Evolutionary conservation across 2,113 vertebrate genomes (phyloP).

Genomic region (Chelonoidis abingdonii): DNA sequence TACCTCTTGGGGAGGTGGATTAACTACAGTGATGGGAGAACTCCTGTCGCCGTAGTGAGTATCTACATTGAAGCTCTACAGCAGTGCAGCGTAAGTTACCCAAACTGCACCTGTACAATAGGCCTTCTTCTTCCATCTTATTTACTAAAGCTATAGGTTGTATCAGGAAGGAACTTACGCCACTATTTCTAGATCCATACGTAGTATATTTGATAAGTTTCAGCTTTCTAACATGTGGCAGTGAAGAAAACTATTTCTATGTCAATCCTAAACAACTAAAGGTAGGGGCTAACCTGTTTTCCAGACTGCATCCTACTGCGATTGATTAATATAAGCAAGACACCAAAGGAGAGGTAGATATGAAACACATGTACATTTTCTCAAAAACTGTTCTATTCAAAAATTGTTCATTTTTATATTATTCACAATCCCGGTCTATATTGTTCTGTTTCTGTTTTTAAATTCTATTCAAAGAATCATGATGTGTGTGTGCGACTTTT

Average conservation of each 20-base stretch:
- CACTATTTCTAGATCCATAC: not conserved
- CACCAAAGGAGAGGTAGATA: not conserved
- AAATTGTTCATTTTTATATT: constrained; percentile 29
- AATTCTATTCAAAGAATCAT: not conserved
- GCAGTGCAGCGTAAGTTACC: not conserved
- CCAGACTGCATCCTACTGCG: not conserved
- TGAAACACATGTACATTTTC: not conserved
- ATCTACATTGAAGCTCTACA: not conserved
- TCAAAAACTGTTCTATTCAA: not conserved
- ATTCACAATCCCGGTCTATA: not conserved
- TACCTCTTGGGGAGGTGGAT: not conserved
- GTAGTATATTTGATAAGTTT: not conserved
- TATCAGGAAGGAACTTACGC: rapidly evolving
- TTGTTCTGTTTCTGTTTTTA: not conserved
- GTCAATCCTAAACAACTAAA: not conserved
- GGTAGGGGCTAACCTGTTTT: not conserved
- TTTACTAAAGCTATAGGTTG: not conserved
- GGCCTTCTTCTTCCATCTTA: not conserved
- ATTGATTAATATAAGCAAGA: not conserved
- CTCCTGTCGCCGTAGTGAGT: not conserved
- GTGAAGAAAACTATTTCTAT: not conserved
- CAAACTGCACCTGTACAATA: not conserved
- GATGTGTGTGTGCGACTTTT: not conserved
- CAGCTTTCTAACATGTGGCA: not conserved
- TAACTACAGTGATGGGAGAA: not conserved